A percentile compares a stretch with the other conserved stretches of the same genome.
phyloP scores from a whole-genome alignment of 2,113 vertebrate species.

The human region DNA sequence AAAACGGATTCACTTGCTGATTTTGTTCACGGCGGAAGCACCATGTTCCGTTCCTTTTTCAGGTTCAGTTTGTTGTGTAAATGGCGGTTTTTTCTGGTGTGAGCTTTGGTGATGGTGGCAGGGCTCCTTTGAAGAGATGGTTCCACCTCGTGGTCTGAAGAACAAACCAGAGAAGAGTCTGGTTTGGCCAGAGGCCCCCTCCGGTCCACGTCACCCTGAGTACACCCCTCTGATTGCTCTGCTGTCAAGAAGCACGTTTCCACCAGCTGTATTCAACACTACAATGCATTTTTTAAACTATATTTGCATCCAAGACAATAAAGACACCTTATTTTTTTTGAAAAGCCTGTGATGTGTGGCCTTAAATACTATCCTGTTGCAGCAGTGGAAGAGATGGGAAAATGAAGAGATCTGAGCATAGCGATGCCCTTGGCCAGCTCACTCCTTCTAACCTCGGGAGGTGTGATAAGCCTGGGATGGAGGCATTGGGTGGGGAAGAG shows the following conservation, averaged over 20 bases:
- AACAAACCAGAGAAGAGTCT: slow-evolving; percentile 42
- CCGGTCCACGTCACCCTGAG: slow-evolving; percentile 58
- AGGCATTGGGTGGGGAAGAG: neutral
- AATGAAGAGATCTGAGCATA: neutral
- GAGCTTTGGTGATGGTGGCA: neutral
- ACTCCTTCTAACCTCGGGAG: neutral
- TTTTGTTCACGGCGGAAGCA: neutral
- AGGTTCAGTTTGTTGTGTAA: slow-evolving; percentile 25
- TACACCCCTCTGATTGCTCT: slow-evolving; percentile 50
- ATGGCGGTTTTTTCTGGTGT: slow-evolving; percentile 34
- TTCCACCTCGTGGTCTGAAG: neutral
- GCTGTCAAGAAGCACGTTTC: slow-evolving; percentile 71
- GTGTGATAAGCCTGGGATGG: neutral
- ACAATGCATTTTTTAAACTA: slow-evolving; percentile 85
- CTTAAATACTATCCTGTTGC: neutral
- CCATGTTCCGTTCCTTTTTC: neutral
- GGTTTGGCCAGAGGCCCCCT: slow-evolving; percentile 50
- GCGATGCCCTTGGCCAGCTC: neutral
- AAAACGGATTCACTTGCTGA: neutral
- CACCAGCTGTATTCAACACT: slow-evolving; percentile 83
- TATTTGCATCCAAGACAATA: slow-evolving; percentile 87
- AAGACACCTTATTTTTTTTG: slow-evolving; percentile 82
- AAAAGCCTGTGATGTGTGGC: slow-evolving; percentile 59
- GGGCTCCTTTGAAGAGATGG: neutral
- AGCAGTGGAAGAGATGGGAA: neutral